Base-by-base conservation (phyloP, 1,140 invertebrate genomes). In the Cherax destructor region DNA sequence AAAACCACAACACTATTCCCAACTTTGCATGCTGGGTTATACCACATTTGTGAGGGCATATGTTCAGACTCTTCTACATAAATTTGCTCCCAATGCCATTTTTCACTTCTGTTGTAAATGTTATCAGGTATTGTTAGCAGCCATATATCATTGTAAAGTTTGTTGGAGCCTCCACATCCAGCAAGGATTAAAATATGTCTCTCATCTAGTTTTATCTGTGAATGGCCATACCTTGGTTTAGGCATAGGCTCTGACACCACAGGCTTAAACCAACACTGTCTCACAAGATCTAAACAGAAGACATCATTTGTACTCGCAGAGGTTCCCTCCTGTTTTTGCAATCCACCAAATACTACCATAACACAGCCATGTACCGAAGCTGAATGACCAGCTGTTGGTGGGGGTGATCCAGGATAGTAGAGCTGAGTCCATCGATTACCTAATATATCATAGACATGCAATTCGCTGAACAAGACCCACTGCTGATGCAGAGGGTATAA, bases 331-430 rank as follows among this genome's bases (percentile, higher is more conserved):
- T 93, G 93, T 65, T 93, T 95, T 92, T 96, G 95, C 88, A 97
- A 95, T 50, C 98, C 97, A 78, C 98, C 98, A 96, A 99, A 99
- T 21, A 99, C 96, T 77, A 99, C 96, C 98, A 99, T 99, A 78
- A 96, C 95, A 95, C 98, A 96, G 78, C 96, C 96, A 94, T 97
- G 97, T 88, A 99, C 96, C 69, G 97, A 97, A 16, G 98, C 98
- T n/a, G 98, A 99, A 95, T 99, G 98, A 9, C 95, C 95, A 13
- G 98, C 98, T 76, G 98, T 97, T 94, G 97, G 96, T 1, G 98
- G 97, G 86, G 96, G 97, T n/a, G 85, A 92, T 50, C 88, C 91
- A 21, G 80, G 84, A 56, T 83, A 86, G 93, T 84, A 90, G 83
- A 49, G 81, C 69, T 88, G 91, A 84, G 95, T 96, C 99, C 99